phyloP scores from a whole-genome alignment of 2,888 invertebrate species.

The Hoplodrina blanda region DNA sequence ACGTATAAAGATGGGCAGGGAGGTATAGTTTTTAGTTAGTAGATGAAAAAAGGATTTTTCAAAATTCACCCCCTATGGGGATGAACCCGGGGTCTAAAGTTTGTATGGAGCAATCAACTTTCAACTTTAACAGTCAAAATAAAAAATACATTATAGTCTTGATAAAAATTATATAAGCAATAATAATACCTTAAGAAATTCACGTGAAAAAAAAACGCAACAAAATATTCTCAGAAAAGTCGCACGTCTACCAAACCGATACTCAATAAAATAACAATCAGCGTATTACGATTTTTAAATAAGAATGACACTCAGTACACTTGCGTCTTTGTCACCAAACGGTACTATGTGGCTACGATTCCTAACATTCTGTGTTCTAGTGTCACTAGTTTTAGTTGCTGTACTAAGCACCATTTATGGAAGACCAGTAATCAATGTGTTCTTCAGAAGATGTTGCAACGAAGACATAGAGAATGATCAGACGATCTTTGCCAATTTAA shows the following conservation, averaged over 20 bases:
- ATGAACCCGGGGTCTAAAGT: no score
- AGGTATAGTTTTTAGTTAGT: no score
- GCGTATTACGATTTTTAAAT: constrained; percentile 72
- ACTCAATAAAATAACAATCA: constrained; percentile 70
- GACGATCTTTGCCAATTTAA: constrained; percentile 81
- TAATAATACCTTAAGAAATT: no score
- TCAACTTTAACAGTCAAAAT: no score
- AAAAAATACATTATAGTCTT: no score
- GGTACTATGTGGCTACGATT: constrained; percentile 82
- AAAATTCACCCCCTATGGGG: no score
- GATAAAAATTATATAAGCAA: no score
- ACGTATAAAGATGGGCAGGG: no score
- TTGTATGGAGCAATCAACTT: no score
- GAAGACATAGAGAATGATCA: constrained; percentile 85
- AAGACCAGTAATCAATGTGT: constrained; percentile 78
- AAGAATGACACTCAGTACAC: constrained; percentile 62
- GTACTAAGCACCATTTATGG: constrained; percentile 82
- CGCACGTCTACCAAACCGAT: constrained; percentile 59
- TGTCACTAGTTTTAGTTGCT: constrained; percentile 78
- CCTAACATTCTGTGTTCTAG: constrained; percentile 81
- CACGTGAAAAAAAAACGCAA: background rate
- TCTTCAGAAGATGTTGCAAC: constrained; percentile 81
- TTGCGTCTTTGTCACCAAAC: constrained; percentile 45
- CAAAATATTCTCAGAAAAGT: constrained; percentile 11
- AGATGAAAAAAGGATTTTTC: no score